These are phyloP conservation scores for Camelus dromedarius DNA, from an alignment of 2,113 vertebrate genomes.

Conservation along the genomic window DNA sequence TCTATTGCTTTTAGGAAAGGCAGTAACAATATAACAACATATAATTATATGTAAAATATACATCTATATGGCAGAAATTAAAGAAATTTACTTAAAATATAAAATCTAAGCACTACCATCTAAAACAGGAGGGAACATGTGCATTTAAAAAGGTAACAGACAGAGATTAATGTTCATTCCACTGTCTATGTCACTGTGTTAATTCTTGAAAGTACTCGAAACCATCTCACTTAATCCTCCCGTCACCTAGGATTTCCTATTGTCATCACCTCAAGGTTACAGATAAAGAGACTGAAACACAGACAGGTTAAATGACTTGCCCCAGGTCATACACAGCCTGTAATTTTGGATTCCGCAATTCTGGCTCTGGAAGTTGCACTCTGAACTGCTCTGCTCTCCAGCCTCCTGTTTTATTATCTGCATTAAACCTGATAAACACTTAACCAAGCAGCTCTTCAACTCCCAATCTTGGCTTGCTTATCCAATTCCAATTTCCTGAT, in stretches of 20 bases:
- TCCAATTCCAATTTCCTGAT: neutral
- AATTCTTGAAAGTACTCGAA: neutral
- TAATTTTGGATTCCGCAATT: neutral
- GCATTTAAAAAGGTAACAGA: neutral
- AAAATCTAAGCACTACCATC: neutral
- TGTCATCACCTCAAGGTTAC: neutral
- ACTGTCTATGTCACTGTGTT: neutral
- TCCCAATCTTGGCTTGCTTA: neutral
- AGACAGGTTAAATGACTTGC: neutral
- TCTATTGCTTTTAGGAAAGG: neutral
- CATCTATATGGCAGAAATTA: neutral
- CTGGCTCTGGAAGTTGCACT: neutral
- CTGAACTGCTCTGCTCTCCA: neutral
- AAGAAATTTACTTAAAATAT: constrained; percentile 9
- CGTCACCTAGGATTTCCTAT: accelerated
- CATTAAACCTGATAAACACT: neutral
- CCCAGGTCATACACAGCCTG: neutral
- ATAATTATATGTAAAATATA: neutral
- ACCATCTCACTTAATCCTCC: neutral
- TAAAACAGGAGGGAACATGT: constrained; percentile 4
- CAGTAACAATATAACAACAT: neutral
- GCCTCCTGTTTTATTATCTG: neutral
- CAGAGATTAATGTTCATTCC: neutral
- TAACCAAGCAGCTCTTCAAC: neutral
- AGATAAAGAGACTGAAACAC: neutral